Evolutionary conservation across 2,797 vertebrate genomes (phyloP).

Genomic region (Delichon dasypus): DNA sequence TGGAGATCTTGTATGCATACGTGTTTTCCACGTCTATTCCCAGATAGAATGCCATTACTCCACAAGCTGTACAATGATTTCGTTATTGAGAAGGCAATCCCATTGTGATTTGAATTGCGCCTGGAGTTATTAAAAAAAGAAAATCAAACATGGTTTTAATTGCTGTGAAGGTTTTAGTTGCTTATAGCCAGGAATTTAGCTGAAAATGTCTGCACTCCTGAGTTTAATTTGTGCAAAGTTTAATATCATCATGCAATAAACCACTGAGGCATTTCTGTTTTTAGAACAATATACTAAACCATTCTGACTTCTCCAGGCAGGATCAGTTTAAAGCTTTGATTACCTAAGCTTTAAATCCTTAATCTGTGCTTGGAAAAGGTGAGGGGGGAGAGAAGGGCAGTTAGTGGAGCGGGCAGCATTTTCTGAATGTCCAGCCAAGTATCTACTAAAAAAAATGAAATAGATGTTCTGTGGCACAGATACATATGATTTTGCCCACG

Average conservation of each 20-base stretch:
- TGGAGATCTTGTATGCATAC: background rate
- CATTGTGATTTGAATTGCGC: background rate
- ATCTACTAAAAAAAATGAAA: background rate
- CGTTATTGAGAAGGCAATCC: background rate
- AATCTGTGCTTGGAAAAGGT: background rate
- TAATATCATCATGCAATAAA: slow-evolving; percentile 52
- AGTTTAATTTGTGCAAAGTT: slow-evolving; percentile 41
- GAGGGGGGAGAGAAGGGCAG: background rate
- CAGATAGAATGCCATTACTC: background rate
- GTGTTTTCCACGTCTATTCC: background rate
- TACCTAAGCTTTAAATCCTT: slow-evolving; percentile 56
- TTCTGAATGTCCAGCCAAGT: background rate
- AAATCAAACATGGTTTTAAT: slow-evolving; percentile 9
- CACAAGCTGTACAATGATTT: background rate
- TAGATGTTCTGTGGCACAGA: background rate
- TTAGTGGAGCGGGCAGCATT: background rate
- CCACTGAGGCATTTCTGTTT: slow-evolving; percentile 24
- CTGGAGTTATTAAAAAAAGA: background rate
- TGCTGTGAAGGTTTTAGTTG: slow-evolving; percentile 14
- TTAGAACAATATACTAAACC: slow-evolving; percentile 11
- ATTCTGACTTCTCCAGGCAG: slow-evolving; percentile 31
- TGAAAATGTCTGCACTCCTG: slow-evolving; percentile 4
- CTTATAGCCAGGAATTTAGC: slow-evolving; percentile 24
- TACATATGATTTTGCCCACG: background rate
- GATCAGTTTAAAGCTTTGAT: slow-evolving; percentile 52